Percentiles rank a stretch among this genome's conserved stretches.
Conservation (phyloP, 2,797 vertebrate genomes). For the Tangara arthus region DNA sequence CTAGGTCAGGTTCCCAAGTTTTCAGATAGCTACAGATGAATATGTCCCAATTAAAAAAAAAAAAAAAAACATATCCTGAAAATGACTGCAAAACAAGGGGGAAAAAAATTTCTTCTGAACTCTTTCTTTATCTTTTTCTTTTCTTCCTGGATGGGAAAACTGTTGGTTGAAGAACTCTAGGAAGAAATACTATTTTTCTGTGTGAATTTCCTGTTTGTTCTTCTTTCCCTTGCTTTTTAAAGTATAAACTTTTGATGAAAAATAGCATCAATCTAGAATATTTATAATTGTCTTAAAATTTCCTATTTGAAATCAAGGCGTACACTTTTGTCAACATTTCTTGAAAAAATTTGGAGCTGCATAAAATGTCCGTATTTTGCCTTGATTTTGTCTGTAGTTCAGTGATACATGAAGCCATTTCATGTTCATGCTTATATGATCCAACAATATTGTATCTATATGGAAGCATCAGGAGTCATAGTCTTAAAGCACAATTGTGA, state of each 20-base stretch:
- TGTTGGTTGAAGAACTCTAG: neutral
- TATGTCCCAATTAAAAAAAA: accelerated
- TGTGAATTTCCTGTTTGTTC: neutral
- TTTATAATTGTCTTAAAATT: neutral
- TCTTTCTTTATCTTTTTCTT: neutral
- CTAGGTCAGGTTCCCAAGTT: neutral
- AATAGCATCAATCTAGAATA: neutral
- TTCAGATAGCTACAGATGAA: neutral
- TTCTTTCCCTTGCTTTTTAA: neutral
- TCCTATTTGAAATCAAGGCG: neutral
- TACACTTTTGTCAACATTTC: neutral
- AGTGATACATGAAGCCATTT: neutral
- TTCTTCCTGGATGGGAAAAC: neutral
- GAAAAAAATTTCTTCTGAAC: accelerated
- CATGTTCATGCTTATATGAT: neutral
- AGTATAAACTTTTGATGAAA: neutral
- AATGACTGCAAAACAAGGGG: neutral
- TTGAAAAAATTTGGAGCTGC: neutral
- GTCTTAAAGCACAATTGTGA: neutral
- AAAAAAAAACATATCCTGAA: neutral
- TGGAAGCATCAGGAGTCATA: neutral
- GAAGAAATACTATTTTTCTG: neutral
- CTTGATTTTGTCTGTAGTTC: neutral
- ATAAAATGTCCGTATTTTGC: neutral
- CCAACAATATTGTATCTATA: neutral